Evolutionary conservation across 2,113 vertebrate species (phyloP).

Genomic region (Apistogramma diplotaenia): DNA sequence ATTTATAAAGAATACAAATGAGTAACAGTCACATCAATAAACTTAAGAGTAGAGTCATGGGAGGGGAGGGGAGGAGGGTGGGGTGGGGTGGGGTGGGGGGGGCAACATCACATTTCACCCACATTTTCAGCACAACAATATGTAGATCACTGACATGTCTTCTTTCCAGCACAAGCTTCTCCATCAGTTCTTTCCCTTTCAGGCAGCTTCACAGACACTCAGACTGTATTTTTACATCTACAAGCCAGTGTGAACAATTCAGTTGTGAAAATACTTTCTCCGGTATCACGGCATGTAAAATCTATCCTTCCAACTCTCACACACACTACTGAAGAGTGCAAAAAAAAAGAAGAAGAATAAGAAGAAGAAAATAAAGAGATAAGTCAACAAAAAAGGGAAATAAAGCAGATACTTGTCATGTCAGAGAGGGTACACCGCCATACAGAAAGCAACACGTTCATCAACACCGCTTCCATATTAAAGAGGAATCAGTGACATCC

Average conservation of each 20-base stretch:
- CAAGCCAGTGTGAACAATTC: conserved; percentile 39
- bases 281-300: conserved; percentile 31
- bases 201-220: conserved; percentile 60
- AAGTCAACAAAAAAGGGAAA: conserved; percentile 49
- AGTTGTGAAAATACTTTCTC: conserved; percentile 39
- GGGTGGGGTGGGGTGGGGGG: too few species aligned
- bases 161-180: conserved; percentile 56
- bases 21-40: conserved; percentile 81
- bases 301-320: conserved; percentile 37
- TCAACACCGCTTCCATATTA: conserved; percentile 38
- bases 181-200: conserved; percentile 59
- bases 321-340: conserved; percentile 59
- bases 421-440: conserved; percentile 54
- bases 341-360: conserved; percentile 15
- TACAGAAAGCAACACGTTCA: conserved; percentile 50
- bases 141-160: conserved; percentile 59
- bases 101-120: conserved; percentile 69
- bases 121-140: conserved; percentile 67
- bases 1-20: conserved; percentile 73
- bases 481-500: conserved; percentile 47
- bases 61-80: background rate
- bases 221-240: conserved; percentile 53
- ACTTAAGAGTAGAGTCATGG: conserved; percentile 67
- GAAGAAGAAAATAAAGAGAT: background rate
- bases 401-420: conserved; percentile 58